phyloP scores from a whole-genome alignment of 2,113 vertebrate genomes.

The Antennarius striatus region DNA sequence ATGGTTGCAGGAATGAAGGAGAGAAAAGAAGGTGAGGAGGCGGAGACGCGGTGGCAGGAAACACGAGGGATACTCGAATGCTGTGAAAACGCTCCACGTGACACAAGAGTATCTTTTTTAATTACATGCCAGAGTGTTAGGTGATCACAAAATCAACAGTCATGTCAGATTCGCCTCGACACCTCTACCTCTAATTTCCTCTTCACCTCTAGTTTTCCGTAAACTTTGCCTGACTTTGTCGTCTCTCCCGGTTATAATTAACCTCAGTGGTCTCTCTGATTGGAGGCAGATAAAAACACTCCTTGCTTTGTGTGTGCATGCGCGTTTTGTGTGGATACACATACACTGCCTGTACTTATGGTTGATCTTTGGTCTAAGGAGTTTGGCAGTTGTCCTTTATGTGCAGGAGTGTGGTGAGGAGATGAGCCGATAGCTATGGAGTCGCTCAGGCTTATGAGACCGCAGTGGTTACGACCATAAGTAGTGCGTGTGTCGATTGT shows the following conservation, averaged over 20 bases:
- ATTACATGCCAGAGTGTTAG: constrained; percentile 33
- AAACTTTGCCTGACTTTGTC: constrained; percentile 22
- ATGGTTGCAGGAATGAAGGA: constrained; percentile 26
- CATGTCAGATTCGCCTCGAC: background rate
- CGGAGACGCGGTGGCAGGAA: constrained; percentile 45
- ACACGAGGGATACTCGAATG: constrained; percentile 27
- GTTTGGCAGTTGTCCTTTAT: constrained; percentile 51
- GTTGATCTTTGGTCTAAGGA: constrained; percentile 56
- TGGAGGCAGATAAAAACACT: constrained; percentile 59
- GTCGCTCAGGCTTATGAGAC: constrained; percentile 56
- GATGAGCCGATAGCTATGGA: constrained; percentile 55
- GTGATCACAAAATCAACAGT: constrained; percentile 28
- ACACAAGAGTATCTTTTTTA: constrained; percentile 29
- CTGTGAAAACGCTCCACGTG: constrained; percentile 37
- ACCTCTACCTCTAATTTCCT: constrained; percentile 23
- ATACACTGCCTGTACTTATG: constrained; percentile 24
- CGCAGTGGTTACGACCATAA: constrained; percentile 55
- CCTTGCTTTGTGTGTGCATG: constrained; percentile 13
- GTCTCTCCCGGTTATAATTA: constrained; percentile 64
- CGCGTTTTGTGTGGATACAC: constrained; percentile 1
- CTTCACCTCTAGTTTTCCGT: constrained; percentile 1
- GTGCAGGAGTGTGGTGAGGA: constrained; percentile 51
- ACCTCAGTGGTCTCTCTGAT: constrained; percentile 63
- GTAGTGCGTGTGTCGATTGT: constrained; percentile 41
- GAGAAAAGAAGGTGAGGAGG: constrained; percentile 18